Evolutionary conservation across 2,797 vertebrate species (phyloP).

Genomic region (Okamejei kenojei): DNA sequence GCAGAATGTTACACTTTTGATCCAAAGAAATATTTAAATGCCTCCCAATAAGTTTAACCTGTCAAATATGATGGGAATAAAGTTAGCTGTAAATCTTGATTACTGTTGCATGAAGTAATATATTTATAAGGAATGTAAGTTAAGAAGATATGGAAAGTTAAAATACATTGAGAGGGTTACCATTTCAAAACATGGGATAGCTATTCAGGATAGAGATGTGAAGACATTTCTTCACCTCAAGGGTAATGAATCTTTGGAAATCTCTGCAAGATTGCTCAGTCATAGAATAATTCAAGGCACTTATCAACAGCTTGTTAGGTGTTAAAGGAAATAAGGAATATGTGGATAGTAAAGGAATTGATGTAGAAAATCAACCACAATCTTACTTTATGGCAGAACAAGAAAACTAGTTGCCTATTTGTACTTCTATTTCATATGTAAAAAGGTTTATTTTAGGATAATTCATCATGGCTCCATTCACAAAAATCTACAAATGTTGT

Average conservation of each 20-base stretch:
- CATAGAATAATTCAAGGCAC: neutral
- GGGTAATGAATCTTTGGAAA: too few species aligned
- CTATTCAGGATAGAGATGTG: too few species aligned
- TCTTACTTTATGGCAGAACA: too few species aligned
- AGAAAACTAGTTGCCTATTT: too few species aligned
- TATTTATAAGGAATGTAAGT: neutral
- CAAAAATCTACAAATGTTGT: neutral
- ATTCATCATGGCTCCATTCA: neutral
- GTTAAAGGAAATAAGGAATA: too few species aligned
- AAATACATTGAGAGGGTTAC: neutral
- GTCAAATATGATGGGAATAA: neutral
- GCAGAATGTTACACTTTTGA: neutral
- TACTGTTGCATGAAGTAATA: neutral
- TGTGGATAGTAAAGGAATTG: too few species aligned
- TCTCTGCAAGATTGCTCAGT: neutral
- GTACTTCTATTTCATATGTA: neutral
- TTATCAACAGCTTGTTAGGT: neutral
- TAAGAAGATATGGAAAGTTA: neutral
- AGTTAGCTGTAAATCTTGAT: neutral
- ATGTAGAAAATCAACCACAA: too few species aligned
- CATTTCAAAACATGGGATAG: too few species aligned
- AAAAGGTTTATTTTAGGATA: neutral
- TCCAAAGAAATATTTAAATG: neutral
- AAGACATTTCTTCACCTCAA: too few species aligned
- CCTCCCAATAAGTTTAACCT: neutral